These are phyloP conservation scores for Micoletzkya japonica DNA, from an alignment of 2,888 invertebrate genomes.

Conservation along the genomic window DNA sequence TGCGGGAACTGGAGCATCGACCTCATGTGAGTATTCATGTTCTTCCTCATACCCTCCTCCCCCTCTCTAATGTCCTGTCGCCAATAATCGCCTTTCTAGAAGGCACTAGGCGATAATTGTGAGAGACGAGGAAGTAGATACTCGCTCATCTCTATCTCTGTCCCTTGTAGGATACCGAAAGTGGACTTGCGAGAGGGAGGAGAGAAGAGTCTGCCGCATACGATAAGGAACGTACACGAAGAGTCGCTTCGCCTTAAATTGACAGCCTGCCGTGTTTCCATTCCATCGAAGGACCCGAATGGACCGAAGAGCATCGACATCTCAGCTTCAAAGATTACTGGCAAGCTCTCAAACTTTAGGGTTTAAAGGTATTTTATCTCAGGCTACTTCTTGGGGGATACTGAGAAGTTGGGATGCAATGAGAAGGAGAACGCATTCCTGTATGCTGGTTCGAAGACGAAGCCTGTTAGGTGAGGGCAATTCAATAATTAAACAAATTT, in stretches of 20 bases:
- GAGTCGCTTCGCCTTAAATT: conserved; percentile 47
- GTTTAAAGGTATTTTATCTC: conserved; percentile 17
- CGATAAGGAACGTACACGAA: conserved; percentile 46
- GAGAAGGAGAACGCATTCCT: conserved; percentile 30
- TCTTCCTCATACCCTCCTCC: no score
- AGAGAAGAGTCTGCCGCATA: conserved; percentile 36
- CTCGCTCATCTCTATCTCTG: no score
- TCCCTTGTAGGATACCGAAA: conserved; percentile 39
- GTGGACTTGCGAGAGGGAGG: conserved; percentile 45
- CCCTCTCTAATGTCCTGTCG: no score
- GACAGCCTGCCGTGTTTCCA: conserved; percentile 28
- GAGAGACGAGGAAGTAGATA: no score
- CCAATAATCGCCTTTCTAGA: no score
- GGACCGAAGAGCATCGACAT: conserved; percentile 21
- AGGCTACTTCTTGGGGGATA: conserved; percentile 33
- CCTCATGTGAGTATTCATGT: conserved; percentile 23
- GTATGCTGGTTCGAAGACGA: conserved; percentile 23
- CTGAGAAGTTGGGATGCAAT: conserved; percentile 22
- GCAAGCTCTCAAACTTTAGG: not conserved
- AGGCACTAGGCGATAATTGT: no score
- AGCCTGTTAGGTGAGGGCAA: conserved; percentile 15
- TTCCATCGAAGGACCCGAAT: conserved; percentile 22
- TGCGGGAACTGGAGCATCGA: conserved; percentile 38
- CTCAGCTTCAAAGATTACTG: not conserved
- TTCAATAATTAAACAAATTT: not conserved